Evolutionary conservation across 2,113 vertebrate species (phyloP).

Genomic region (Oncorhynchus masou): DNA sequence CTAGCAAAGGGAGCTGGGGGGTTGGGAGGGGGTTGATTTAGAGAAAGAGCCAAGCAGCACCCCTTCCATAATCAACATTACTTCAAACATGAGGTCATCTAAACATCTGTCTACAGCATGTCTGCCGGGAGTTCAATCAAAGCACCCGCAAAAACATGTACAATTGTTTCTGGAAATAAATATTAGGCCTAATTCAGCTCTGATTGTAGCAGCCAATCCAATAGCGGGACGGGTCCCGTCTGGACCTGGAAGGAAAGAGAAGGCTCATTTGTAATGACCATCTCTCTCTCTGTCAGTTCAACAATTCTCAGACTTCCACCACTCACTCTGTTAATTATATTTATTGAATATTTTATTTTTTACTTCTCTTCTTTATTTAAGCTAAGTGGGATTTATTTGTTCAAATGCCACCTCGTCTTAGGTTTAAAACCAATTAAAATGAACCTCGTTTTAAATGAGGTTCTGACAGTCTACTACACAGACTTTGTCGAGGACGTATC

Average conservation of each 20-base stretch:
- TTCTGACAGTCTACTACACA: slow-evolving; percentile 54
- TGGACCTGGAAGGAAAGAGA: slow-evolving; percentile 66
- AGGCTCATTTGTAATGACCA: slow-evolving; percentile 80
- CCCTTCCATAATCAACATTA: slow-evolving; percentile 88
- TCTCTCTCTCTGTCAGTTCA: slow-evolving; percentile 76
- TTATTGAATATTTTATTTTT: slow-evolving; percentile 65
- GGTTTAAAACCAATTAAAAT: slow-evolving; percentile 64
- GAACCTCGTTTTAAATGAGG: slow-evolving; percentile 39
- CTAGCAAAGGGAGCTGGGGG: slow-evolving; percentile 47
- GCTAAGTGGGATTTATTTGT: slow-evolving; percentile 69
- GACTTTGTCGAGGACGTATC: slow-evolving; percentile 30
- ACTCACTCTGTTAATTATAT: slow-evolving; percentile 65
- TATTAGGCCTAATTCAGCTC: slow-evolving; percentile 94
- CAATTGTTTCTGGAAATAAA: slow-evolving; percentile 97
- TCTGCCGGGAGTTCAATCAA: slow-evolving; percentile 92
- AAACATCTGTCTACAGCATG: slow-evolving; percentile 99
- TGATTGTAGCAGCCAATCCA: slow-evolving; percentile 86
- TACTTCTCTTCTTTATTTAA: slow-evolving; percentile 66
- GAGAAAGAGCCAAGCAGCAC: slow-evolving; percentile 74
- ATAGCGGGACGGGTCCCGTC: slow-evolving; percentile 53
- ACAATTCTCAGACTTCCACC: slow-evolving; percentile 70
- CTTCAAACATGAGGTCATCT: slow-evolving; percentile 97
- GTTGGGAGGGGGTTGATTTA: slow-evolving; percentile 64
- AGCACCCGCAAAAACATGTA: slow-evolving; percentile 82
- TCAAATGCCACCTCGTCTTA: slow-evolving; percentile 64